Base-by-base conservation (phyloP, 2,888 invertebrate genomes). In the Agriotes lineatus region DNA sequence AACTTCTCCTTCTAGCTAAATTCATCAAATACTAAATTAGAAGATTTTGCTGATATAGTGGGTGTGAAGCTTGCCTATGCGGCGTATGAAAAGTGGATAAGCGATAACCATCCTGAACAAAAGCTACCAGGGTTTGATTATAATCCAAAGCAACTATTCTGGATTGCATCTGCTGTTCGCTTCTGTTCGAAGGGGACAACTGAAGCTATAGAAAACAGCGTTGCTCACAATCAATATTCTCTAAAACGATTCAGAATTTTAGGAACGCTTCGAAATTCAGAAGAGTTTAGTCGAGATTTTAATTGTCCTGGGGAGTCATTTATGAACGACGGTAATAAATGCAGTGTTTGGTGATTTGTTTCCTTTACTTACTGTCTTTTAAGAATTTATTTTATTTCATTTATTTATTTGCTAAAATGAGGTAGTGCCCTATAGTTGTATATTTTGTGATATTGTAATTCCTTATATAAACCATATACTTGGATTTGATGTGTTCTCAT, bases 41-140 rank as follows among this genome's bases (percentile, higher is more conserved):
- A 96, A 82, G 96, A 96, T 82, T 94, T 96, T 67, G 96, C 96
- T 0, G 96, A 96, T 82, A 95, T 96, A 80, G 96, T 95, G 0
- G 96, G 96, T 0, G 90, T 95, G 74, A 96, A 95, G 82, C 92
- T 94, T 79, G 93, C 96, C 0, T 97, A 96, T 83, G 88, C 90
- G 74, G 93, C 95, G 0, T 96, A 96, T 83, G 86, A 89, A 58
- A 87, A 88, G 6, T 94, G 93, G 93, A 88, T 88, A 0, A 85
- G 87, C 12, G 86, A 89, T 19, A 89, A 93, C 65, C 80, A 78
- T 77, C 83, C 85, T 0, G 87, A 88, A 61, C 85, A 80, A 6
- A 72, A 76, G 33, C 74, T 95, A 30, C 95, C 95, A 0, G 95
- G 94, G 0, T 85, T 95, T 0, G 81, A 82, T 54, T 93, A 89